phyloP scores from a whole-genome alignment of 2,797 vertebrate species.

The Pangasius sanitwongsei region DNA sequence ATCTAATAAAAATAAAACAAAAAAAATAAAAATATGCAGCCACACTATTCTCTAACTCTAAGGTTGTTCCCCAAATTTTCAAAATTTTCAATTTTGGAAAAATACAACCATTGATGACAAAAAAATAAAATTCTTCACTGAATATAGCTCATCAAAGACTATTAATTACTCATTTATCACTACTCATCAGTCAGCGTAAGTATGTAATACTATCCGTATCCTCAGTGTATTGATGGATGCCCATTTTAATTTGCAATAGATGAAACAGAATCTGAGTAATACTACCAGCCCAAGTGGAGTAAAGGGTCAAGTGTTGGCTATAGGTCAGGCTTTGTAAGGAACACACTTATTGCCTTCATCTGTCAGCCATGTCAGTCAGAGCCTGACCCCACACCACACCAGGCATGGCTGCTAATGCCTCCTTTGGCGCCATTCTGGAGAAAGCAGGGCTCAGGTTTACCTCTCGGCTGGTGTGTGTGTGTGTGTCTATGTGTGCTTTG shows the following conservation, averaged over 20 bases:
- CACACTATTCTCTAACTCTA: not conserved
- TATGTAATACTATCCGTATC: not conserved
- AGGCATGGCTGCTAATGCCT: constrained; percentile 30
- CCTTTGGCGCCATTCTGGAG: constrained; percentile 36
- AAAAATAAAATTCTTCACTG: not conserved
- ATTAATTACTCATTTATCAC: not conserved
- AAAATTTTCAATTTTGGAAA: not conserved
- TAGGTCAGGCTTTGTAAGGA: constrained; percentile 41
- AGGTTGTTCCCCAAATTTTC: not conserved
- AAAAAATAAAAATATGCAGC: not conserved
- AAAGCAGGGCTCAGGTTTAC: constrained; percentile 28
- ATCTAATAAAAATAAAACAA: not conserved
- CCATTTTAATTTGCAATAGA: constrained; percentile 8
- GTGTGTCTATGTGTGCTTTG: not conserved
- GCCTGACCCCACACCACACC: constrained; percentile 16
- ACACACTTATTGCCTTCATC: constrained; percentile 34
- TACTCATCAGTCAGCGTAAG: not conserved
- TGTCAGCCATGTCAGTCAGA: constrained; percentile 35
- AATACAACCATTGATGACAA: not conserved
- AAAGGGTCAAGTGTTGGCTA: constrained; percentile 23
- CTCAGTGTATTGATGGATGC: constrained; percentile 12
- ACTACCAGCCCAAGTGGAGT: not conserved
- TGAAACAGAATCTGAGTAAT: constrained; percentile 38
- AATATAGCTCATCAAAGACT: not conserved
- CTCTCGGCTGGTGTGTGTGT: not conserved